Conservation (phyloP, 2,113 vertebrate species). For the Picathartes gymnocephalus region DNA sequence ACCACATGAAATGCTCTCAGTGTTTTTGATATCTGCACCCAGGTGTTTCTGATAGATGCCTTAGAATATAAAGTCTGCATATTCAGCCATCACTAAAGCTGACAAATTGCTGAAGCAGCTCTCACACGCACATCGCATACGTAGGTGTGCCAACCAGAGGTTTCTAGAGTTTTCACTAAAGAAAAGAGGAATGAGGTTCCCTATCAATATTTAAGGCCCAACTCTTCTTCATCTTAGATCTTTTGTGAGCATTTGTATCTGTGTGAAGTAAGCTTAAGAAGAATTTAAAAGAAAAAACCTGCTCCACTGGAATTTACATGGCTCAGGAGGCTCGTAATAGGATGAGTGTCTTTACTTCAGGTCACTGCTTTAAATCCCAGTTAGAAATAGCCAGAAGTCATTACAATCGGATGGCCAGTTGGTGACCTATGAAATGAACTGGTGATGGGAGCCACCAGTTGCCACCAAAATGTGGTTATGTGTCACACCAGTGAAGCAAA, state of each 20-base stretch:
- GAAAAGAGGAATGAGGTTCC: neutral
- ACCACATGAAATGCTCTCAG: neutral
- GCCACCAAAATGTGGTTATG: neutral
- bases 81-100: neutral
- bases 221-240: neutral
- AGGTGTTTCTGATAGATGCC: neutral
- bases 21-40: neutral
- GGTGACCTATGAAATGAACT: conserved; percentile 9
- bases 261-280: conserved; percentile 13
- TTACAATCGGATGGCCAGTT: neutral
- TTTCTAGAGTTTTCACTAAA: neutral
- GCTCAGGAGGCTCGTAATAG: neutral
- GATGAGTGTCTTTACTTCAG: conserved; percentile 48
- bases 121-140: rapidly evolving
- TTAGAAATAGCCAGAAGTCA: conserved; percentile 53
- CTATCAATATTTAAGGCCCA: neutral
- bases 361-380: conserved; percentile 53
- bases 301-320: neutral
- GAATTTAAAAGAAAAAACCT: neutral
- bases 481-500: neutral
- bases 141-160: neutral
- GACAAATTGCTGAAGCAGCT: neutral
- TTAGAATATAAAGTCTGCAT: neutral
- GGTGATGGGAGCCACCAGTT: neutral
- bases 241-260: neutral